These are phyloP conservation scores for Pteropus rufus DNA, from an alignment of 2,797 vertebrate genomes.

Conservation along the genomic window DNA sequence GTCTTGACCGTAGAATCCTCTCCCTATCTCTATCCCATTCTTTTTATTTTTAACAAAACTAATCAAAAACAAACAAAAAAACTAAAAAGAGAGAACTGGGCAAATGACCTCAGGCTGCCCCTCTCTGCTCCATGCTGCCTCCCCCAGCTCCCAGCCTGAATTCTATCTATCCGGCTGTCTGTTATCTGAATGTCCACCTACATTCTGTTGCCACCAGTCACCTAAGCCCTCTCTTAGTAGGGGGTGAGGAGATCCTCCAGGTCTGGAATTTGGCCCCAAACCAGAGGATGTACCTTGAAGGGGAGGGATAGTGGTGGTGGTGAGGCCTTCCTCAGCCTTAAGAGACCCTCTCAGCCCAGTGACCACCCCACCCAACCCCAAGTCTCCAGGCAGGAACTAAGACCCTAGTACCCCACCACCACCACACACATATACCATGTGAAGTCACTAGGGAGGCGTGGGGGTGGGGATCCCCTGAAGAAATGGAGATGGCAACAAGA, in stretches of 20 bases:
- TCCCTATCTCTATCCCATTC: slow-evolving; percentile 57
- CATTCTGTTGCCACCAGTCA: slow-evolving; percentile 72
- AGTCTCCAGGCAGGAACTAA: slow-evolving; percentile 53
- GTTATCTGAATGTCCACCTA: slow-evolving; percentile 65
- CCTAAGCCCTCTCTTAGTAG: slow-evolving; percentile 59
- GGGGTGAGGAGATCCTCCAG: slow-evolving; percentile 55
- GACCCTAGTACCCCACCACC: background rate
- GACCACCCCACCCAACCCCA: slow-evolving; percentile 1
- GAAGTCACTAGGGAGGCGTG: slow-evolving; percentile 2
- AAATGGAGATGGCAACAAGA: slow-evolving; percentile 16
- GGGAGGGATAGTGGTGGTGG: slow-evolving; percentile 47
- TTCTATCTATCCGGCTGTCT: slow-evolving; percentile 61
- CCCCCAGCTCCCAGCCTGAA: slow-evolving; percentile 64
- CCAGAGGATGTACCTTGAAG: slow-evolving; percentile 72
- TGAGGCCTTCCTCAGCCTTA: slow-evolving; percentile 73
- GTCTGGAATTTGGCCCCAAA: slow-evolving; percentile 62
- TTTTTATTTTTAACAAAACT: slow-evolving; percentile 73
- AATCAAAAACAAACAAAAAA: slow-evolving; percentile 48
- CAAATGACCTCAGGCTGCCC: slow-evolving; percentile 52
- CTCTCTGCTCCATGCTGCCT: slow-evolving; percentile 65
- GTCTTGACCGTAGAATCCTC: slow-evolving; percentile 44
- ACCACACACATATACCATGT: background rate
- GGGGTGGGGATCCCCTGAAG: slow-evolving; percentile 4
- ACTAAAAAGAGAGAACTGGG: slow-evolving; percentile 49
- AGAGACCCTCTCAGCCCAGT: slow-evolving; percentile 66